Evolutionary conservation across 2,888 invertebrate genomes (phyloP), one percentile per base, ranked within the genome.

Genomic region (Dendrolimus houi): DNA sequence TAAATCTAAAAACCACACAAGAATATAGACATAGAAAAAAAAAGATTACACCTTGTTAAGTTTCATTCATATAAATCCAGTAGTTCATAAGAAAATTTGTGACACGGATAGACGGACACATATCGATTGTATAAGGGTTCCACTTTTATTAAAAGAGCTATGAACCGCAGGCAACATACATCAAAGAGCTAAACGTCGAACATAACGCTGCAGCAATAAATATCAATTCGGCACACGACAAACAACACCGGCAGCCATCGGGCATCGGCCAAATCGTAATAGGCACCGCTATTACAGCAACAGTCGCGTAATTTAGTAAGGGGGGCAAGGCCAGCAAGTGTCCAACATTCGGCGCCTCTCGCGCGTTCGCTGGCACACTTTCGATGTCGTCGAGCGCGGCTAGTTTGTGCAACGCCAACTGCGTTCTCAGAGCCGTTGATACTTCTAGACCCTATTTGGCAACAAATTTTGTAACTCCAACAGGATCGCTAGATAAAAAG

Each of bases 251-350:
- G 47, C 47, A 58, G 52, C 54, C 54, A 57, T 55, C 17, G 47
- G 29, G 47, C 58, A 57, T 41, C 14, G 12, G 54, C 41, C 41
- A 52, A 53, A 42, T 53, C 47, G 57, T 54, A 47, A 57, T 54
- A 54, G 12, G 29, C 54, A 40, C 17, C 54, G 41, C 54, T 60
- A 58, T 60, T 60, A 60, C 57, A 41, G 58, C 55, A 59, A 59
- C 56, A 47, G 53, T 60, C 60, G 56, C 60, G 60, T 60, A 60
- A 60, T 55, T 53, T 52, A 7, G 17, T 58, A 60, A 60, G 57
- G 56, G 56, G 85, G 83, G 71, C 85, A 85, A 85, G 85, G 85
- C 81, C 84, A 75, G 69, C 71, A 68, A 70, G 65, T 69, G 75
- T 66, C 71, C 70, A 69, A 68, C 69, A 67, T 67, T 62, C 64